Base-by-base conservation (phyloP, 2,113 vertebrate genomes). In the Capricornis sumatraensis region DNA sequence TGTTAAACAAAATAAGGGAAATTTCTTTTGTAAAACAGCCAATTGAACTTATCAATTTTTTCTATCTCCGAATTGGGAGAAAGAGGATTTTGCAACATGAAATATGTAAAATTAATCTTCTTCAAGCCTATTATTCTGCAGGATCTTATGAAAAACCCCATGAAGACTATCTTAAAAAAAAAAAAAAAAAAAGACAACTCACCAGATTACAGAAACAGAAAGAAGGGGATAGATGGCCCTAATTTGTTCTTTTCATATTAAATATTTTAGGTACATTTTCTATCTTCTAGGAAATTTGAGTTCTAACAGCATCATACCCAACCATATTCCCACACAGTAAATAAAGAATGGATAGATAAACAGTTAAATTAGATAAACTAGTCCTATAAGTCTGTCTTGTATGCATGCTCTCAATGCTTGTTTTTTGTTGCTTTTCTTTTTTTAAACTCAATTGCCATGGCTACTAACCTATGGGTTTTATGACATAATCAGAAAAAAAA, bases 1-100 rank as follows among this genome's bases (percentile, higher is more conserved):
- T 23, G 87, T 81, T 91, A 85, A 40, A 76, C 28, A 97, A 98
- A 97, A 88, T 97, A 97, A 96, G 84, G 47, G 62, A 45, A 78
- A 78, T 23, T 57, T 74, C 87, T 50, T 47, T 5, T 86, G 81
- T 58, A 64, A 94, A 98, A 91, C 6, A 55, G 87, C 74, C n/a
- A 87, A 83, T 43, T 92, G 91, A 84, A 11, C n/a, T 96, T 33
- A 78, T 89, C 25, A 57, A 97, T 95, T 50, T n/a, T 78, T 96
- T 96, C 33, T 83, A 87, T 15, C 40, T 85, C 96, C 90, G 82
- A 12, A 25, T 82, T 90, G 83, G 43, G 33, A 23, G 17, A 2
- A 16, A 62, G 53, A 15, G 50, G 40, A 60, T 90, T 71, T 90
- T 93, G 30, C 40, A 57, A 14, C 74, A 28, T 96, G 16, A 96